Base-by-base conservation (phyloP, 2,888 invertebrate species). In the Diadromus collaris region DNA sequence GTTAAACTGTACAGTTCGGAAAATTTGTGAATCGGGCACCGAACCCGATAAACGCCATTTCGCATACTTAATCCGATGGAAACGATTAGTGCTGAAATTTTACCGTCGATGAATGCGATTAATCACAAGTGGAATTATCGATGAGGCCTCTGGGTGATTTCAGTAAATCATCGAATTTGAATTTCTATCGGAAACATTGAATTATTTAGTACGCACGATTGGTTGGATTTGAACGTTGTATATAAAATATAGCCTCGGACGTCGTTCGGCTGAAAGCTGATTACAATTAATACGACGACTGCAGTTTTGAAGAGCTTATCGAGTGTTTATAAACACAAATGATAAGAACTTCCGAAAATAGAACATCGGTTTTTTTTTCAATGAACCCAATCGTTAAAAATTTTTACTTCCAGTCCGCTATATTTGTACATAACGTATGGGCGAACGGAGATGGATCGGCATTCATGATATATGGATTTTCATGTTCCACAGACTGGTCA, bases 1-100 rank as follows among this genome's bases (percentile, higher is more conserved):
- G 56, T 27, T 16, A 56, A 56, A 41, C 38, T 41, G 38, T 56
- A 16, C 56, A n/a, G 56, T 27, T 56, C 16, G 56, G n/a, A 56
- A n/a, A 27, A 21, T 29, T 7, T 27, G 27, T 10, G 56, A 16
- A 29, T 9, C 16, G 6, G 16, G 16, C 56, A 16, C 16, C 16
- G 29, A 6, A 7, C 4, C 16, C 29, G 56, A 29, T 27, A 56
- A 21, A 21, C 51, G 24, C 29, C 29, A 56, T 29, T 56, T 27
- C 16, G 29, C 27, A 6, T 29, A 16, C 16, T 29, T 29, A 7
- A 56, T 56, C 16, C 16, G 10, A 27, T 7, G 54, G 21, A 24
- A 54, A 27, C 21, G 21, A 54, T 21, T 2, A 13, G 10, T 27
- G 54, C 10, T 24, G 5, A 24, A 9, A 27, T 27, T 27, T 27